These are phyloP conservation scores for Eledone cirrhosa DNA, from an alignment of 2,888 invertebrate species.

Conservation along the genomic window DNA sequence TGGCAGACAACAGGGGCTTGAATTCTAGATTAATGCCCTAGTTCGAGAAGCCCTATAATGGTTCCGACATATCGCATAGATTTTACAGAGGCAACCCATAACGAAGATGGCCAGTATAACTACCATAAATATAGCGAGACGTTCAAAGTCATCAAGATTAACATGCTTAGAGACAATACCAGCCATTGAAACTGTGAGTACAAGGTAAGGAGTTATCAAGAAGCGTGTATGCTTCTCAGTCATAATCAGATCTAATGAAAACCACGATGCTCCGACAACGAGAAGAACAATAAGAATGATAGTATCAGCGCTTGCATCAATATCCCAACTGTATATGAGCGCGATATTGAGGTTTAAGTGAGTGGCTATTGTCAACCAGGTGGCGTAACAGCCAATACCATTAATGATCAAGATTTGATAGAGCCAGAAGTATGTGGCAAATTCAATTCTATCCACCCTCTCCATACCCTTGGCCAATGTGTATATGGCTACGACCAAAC, in stretches of 20 bases:
- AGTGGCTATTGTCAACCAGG: conserved; percentile 48
- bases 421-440: conserved; percentile 44
- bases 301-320: conserved; percentile 34
- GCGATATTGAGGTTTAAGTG: conserved; percentile 49
- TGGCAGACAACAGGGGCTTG: too few species aligned
- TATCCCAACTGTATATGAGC: conserved; percentile 36
- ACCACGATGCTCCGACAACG: conserved; percentile 42
- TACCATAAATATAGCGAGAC: conserved; percentile 39
- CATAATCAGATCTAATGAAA: conserved; percentile 43
- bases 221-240: conserved; percentile 45
- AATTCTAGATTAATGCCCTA: too few species aligned
- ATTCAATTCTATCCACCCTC: conserved; percentile 34
- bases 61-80: conserved; percentile 31
- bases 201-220: conserved; percentile 46
- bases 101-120: conserved; percentile 36
- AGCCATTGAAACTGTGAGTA: conserved; percentile 41
- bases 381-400: conserved; percentile 50
- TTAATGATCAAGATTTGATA: conserved; percentile 47
- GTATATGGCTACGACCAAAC: conserved; percentile 40
- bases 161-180: conserved; percentile 41
- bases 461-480: conserved; percentile 40
- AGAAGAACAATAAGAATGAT: conserved; percentile 43
- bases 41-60: not conserved
- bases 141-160: conserved; percentile 28
- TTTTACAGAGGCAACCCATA: conserved; percentile 36